Percentiles rank a stretch among this genome's conserved stretches.
These are phyloP conservation scores for Pocillopora damicornis DNA, from an alignment of 64 coral and sea anemone species.

Conservation along the genomic window DNA sequence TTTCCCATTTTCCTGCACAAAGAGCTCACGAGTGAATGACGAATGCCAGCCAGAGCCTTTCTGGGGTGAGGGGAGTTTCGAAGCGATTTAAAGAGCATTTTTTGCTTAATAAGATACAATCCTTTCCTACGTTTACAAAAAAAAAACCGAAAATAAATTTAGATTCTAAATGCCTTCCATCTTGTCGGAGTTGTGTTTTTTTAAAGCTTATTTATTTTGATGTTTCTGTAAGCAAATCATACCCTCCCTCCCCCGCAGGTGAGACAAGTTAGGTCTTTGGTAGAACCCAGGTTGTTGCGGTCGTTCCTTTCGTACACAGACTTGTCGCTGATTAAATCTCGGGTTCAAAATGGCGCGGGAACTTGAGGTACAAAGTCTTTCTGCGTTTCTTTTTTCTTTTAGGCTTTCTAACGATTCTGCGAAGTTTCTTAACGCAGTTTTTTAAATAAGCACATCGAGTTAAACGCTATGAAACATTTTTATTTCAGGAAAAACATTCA, in stretches of 20 bases:
- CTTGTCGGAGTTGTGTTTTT: neutral
- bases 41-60: neutral
- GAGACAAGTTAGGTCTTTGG: neutral
- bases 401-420: neutral
- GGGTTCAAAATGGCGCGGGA: constrained; percentile 78
- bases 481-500: constrained; percentile 18
- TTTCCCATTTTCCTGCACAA: neutral
- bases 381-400: neutral
- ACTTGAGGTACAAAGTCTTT: neutral
- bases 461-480: neutral
- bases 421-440: neutral
- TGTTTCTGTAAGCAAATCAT: neutral
- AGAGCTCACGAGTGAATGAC: neutral
- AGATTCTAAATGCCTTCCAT: neutral
- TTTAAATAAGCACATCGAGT: neutral
- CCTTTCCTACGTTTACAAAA: too few species aligned
- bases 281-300: neutral
- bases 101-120: too few species aligned
- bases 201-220: neutral
- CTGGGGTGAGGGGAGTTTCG: neutral
- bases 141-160: neutral
- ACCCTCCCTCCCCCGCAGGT: neutral
- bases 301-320: neutral
- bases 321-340: neutral
- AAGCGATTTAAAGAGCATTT: too few species aligned